Evolutionary conservation across 2,113 vertebrate species (phyloP).

Genomic region (Nestor notabilis): DNA sequence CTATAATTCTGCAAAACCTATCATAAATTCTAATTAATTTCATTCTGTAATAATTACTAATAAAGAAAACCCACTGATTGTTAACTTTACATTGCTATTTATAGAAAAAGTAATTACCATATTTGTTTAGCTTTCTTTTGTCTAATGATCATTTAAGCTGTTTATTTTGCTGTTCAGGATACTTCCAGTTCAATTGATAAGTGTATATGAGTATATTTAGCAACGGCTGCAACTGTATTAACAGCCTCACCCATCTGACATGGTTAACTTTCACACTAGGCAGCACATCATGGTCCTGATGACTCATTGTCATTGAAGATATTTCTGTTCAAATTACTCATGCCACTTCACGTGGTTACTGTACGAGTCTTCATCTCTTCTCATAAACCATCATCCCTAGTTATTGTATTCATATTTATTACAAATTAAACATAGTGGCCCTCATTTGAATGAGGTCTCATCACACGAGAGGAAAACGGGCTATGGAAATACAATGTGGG

Average conservation of each 20-base stretch:
- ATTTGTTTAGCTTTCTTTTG: conserved; percentile 30
- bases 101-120: conserved; percentile 2
- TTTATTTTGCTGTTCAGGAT: not conserved
- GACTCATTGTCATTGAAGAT: not conserved
- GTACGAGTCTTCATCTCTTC: not conserved
- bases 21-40: not conserved
- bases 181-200: not conserved
- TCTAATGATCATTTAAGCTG: not conserved
- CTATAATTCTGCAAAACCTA: not conserved
- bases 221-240: not conserved
- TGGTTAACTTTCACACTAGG: not conserved
- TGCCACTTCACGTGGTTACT: not conserved
- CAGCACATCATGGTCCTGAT: not conserved
- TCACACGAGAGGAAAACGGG: not conserved
- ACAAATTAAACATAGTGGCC: not conserved
- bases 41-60: not conserved
- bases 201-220: not conserved
- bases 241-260: not conserved
- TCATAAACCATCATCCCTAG: not conserved
- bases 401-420: not conserved
- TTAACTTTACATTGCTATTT: conserved; percentile 13
- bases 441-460: not conserved
- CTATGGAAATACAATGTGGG: not conserved
- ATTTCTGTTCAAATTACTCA: not conserved
- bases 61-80: conserved; percentile 3